These are phyloP conservation scores for Nebria ingens DNA, from an alignment of 1,140 invertebrate species.

Conservation along the genomic window DNA sequence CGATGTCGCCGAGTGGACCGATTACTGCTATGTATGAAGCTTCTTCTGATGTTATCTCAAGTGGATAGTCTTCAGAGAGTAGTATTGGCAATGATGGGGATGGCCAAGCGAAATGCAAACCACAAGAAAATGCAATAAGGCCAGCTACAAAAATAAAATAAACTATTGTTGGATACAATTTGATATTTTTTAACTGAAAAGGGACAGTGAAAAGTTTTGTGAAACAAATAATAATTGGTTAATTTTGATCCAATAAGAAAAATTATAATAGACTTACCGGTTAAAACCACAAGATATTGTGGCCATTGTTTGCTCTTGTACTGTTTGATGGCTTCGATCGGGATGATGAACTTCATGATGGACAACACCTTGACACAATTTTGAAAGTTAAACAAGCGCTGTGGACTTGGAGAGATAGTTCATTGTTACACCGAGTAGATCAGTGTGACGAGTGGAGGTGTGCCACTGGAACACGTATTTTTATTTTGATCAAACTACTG, in stretches of 20 bases:
- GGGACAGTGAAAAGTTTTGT: too few species aligned
- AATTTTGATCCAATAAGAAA: not conserved
- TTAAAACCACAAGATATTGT: conserved; percentile 1
- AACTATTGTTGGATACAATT: not conserved
- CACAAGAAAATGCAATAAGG: not conserved
- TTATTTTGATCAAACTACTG: too few species aligned
- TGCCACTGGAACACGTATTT: too few species aligned
- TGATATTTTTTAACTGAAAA: too few species aligned
- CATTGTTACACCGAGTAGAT: too few species aligned
- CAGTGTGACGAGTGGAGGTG: too few species aligned
- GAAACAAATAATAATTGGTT: too few species aligned
- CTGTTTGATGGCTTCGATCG: not conserved
- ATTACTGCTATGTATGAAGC: conserved; percentile 18
- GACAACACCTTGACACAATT: too few species aligned
- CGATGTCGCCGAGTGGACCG: conserved; percentile 14
- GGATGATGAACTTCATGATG: not conserved
- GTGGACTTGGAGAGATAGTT: too few species aligned
- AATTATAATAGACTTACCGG: not conserved
- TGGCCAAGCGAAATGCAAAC: conserved; percentile 11
- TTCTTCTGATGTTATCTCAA: conserved; percentile 16
- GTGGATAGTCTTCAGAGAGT: conserved; percentile 12
- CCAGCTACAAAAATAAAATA: not conserved
- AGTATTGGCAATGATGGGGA: conserved; percentile 16
- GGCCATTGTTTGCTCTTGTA: not conserved
- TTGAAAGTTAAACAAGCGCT: too few species aligned